A percentile compares a stretch with the other conserved stretches of the same genome.
phyloP scores from a whole-genome alignment of 2,113 vertebrate species.

The Brachyhypopomus gauderio region DNA sequence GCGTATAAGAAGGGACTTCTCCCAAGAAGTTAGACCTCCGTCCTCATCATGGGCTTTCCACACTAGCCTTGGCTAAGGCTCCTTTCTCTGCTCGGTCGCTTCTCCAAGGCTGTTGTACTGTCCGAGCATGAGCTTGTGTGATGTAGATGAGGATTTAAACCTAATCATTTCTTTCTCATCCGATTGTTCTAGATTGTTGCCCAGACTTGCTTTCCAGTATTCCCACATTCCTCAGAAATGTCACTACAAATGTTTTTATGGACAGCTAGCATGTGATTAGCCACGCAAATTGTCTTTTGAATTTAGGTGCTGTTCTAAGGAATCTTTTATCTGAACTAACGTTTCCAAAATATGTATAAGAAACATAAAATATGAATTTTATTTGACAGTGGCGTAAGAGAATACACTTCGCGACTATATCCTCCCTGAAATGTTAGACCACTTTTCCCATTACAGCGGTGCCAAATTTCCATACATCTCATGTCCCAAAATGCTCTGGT shows the following conservation, averaged over 20 bases:
- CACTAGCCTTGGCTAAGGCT: slow-evolving; percentile 43
- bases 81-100: slow-evolving; percentile 24
- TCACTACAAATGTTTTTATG: not conserved
- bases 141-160: slow-evolving; percentile 12
- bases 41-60: slow-evolving; percentile 25
- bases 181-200: not conserved
- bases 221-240: not conserved
- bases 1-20: slow-evolving; percentile 84
- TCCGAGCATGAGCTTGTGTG: slow-evolving; percentile 10
- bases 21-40: slow-evolving; percentile 60
- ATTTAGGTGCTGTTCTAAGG: slow-evolving; percentile 55
- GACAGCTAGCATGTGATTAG: not conserved
- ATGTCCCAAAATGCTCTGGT: not conserved
- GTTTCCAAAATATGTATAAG: slow-evolving; percentile 12
- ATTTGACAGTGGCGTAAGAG: not conserved
- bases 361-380: not conserved
- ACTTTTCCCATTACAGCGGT: not conserved
- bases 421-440: not conserved
- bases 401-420: not conserved
- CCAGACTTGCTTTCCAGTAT: not conserved
- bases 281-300: slow-evolving; percentile 37
- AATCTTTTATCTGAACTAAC: slow-evolving; percentile 21
- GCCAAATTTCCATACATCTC: slow-evolving; percentile 1
- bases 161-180: slow-evolving; percentile 15
- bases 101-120: slow-evolving; percentile 12